phyloP scores from a whole-genome alignment of 2,113 vertebrate genomes.

The Sprattus sprattus region DNA sequence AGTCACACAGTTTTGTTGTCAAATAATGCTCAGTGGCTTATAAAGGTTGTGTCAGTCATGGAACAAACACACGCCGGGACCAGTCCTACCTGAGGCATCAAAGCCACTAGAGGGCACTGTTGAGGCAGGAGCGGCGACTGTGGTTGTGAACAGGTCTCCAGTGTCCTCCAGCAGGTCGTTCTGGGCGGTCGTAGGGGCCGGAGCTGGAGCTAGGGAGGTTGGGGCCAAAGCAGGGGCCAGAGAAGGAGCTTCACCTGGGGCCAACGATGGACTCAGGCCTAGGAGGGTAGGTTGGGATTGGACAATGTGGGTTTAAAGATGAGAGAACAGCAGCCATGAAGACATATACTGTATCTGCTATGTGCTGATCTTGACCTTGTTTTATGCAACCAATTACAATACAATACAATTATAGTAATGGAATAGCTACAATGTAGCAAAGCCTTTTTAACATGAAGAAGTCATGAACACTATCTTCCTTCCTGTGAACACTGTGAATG shows the following conservation, averaged over 20 bases:
- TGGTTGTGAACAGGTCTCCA: slow-evolving; percentile 52
- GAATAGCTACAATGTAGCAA: not conserved
- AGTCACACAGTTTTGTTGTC: no score
- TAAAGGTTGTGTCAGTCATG: not conserved
- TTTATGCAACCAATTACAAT: not conserved
- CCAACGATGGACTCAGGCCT: slow-evolving; percentile 54
- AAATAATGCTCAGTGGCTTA: not conserved
- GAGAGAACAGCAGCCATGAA: not conserved
- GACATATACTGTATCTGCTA: not conserved
- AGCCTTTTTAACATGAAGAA: not conserved
- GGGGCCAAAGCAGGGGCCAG: slow-evolving; percentile 31
- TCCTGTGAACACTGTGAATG: not conserved
- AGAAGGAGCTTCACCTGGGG: slow-evolving; percentile 35
- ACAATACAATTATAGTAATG: not conserved
- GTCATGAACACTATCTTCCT: not conserved
- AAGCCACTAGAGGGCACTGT: slow-evolving; percentile 79
- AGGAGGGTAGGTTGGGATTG: not conserved
- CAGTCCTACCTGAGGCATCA: slow-evolving; percentile 86
- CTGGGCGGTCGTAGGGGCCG: slow-evolving; percentile 70
- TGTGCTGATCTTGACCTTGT: not conserved
- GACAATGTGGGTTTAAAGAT: not conserved
- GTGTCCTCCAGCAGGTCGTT: slow-evolving; percentile 75
- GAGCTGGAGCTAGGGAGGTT: slow-evolving; percentile 66
- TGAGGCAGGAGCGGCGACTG: slow-evolving; percentile 70
- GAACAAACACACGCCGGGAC: not conserved